Evolutionary conservation across 2,113 vertebrate genomes (phyloP).

Genomic region (Patagioenas fasciata): DNA sequence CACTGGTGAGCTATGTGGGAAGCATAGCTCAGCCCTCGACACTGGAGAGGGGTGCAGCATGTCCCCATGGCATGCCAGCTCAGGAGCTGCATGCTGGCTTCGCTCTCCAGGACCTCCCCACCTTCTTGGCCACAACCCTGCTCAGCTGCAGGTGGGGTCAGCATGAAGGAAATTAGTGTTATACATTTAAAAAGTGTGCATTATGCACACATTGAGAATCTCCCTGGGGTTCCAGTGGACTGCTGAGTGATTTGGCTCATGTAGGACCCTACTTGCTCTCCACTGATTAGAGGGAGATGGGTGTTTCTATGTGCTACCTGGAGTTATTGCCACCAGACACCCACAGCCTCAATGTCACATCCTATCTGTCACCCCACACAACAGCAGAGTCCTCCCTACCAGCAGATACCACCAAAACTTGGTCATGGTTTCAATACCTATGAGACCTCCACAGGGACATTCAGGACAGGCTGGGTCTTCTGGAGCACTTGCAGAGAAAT

Average conservation of each 20-base stretch:
- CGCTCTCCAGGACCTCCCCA: neutral
- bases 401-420: neutral
- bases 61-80: neutral
- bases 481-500: neutral
- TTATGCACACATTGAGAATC: neutral
- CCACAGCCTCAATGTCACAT: neutral
- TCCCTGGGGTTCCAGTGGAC: neutral
- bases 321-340: neutral
- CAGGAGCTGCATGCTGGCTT: neutral
- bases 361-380: neutral
- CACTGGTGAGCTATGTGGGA: neutral
- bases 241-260: fast-evolving
- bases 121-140: neutral
- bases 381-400: neutral
- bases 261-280: neutral
- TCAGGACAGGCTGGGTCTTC: neutral
- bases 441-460: neutral
- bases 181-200: fast-evolving
- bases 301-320: neutral
- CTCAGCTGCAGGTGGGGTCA: neutral
- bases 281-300: neutral
- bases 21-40: fast-evolving
- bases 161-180: neutral
- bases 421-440: neutral
- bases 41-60: neutral